Evolutionary conservation across 1,140 invertebrate genomes (phyloP), one percentile per base, ranked within the genome.

Genomic region (Tetragonula clypearis): DNA sequence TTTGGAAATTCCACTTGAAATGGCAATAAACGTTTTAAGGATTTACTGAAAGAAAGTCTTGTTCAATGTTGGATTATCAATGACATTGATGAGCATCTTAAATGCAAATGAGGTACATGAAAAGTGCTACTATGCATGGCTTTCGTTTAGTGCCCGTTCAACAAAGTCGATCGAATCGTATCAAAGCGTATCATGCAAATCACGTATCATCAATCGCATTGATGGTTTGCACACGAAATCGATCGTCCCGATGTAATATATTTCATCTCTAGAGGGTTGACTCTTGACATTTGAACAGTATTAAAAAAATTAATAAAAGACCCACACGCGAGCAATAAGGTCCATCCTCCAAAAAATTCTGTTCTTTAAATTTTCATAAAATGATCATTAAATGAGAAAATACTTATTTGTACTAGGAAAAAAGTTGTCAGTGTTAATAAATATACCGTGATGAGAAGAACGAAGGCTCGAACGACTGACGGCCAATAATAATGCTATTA

Each of bases 161-260:
- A 79, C 53, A 66, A 60, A 58, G 15, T 78, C 78, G 58, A 85
- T 85, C 83, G 78, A 85, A 85, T 85, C 69, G 69, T 56, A 65
- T 84, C 82, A 55, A 79, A 79, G 75, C 78, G 78, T 81, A 56
- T 74, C 78, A 85, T 85, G 83, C 83, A 85, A 85, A 85, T 85
- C 49, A 23, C 15, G 58, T 30, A 26, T 58, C 77, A 55, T 79
- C 82, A 41, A 49, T 76, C 14, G 41, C 56, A 41, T 65, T 21
- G 49, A 65, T 66, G n/a, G 41, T n/a, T 68, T 41, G 53, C 26
- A 75, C 62, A 69, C 53, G 30, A 77, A n/a, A 49, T 15, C 21
- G 53, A 77, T 77, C 30, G 49, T 26, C 26, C 23, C 62, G 5
- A 14, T 26, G 1, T 23, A 0, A 5, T 1, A 23, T 55, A 56